Evolutionary conservation across 2,888 invertebrate genomes (phyloP), one percentile per base, ranked within the genome.

Genomic region (Harmothoe impar): DNA sequence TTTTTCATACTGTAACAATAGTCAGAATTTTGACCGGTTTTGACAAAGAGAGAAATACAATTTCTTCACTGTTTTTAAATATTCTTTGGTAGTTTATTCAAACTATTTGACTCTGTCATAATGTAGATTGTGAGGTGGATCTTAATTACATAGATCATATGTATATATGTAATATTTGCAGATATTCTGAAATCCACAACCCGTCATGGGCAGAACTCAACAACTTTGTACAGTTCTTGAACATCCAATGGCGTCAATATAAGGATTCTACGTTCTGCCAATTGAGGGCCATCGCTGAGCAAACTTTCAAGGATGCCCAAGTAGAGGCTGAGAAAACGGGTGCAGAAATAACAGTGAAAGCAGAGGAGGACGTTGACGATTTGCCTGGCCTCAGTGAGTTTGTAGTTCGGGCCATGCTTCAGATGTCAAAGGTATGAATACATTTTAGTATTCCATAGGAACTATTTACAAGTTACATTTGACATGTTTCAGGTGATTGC

Each of bases 191-290:
- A 15, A 54, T 92, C 31, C 33, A 77, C 35, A 90, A 92, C 77
- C 92, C 92, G 5, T 91, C 91, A 0, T 92, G 92, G 92, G 88
- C 92, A 23, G 92, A 92, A 89, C 90, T 95, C 52, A 91, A 92
- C 33, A 93, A 94, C 92, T 95, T 94, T 93, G 93, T 94, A 1
- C 91, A 91, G 84, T 95, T 95, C 90, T 93, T 94, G 23, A 94
- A 94, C 93, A 92, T 92, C 31, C 95, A 95, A 91, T 93, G 95
- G 84, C 25, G 81, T 72, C 93, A 93, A 90, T 94, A 93, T 92
- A 94, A 94, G 90, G 91, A 90, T 20, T 94, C 94, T 3, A 91
- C 89, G 17, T 94, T 94, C 92, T 94, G 94, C 33, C n/a, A 29
- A 3, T 20, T 62, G 62, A 62, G 62, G 20, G 23, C 23, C 23